Conservation (phyloP, 2,888 invertebrate species). For the Pheosia tremula region DNA sequence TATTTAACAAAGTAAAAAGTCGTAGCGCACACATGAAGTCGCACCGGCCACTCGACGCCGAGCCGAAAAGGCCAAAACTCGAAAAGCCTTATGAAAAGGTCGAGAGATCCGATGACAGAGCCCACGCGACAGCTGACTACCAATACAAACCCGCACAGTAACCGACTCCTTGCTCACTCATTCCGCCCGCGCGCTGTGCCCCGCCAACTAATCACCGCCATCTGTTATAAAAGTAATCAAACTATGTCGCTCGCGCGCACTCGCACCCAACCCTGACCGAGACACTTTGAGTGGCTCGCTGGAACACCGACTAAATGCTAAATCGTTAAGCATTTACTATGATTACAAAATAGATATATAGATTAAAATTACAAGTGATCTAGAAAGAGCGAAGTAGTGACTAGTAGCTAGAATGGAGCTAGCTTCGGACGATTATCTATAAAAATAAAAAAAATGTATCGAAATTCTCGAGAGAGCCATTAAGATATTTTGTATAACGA, state of each 20-base stretch:
- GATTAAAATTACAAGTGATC: slow-evolving; percentile 62
- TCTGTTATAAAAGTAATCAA: slow-evolving; percentile 19
- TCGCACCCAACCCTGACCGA: slow-evolving; percentile 35
- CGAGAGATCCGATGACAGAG: slow-evolving; percentile 78
- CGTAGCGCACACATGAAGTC: slow-evolving; percentile 99
- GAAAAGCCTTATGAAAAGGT: slow-evolving; percentile 85
- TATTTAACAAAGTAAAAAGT: slow-evolving; percentile 99
- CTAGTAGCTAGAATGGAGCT: slow-evolving; percentile 67
- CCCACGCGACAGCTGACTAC: slow-evolving; percentile 71
- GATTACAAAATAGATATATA: slow-evolving; percentile 52
- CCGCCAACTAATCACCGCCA: slow-evolving; percentile 35
- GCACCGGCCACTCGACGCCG: slow-evolving; percentile 95
- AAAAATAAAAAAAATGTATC: slow-evolving; percentile 50
- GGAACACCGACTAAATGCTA: slow-evolving; percentile 61
- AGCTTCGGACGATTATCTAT: slow-evolving; percentile 55
- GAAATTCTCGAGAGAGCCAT: slow-evolving; percentile 67
- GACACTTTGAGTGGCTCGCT: slow-evolving; percentile 40
- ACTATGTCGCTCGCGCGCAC: slow-evolving; percentile 28
- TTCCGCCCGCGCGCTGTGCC: slow-evolving; percentile 42
- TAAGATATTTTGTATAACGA: slow-evolving; percentile 82
- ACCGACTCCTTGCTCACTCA: slow-evolving; percentile 58
- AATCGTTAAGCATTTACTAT: slow-evolving; percentile 73
- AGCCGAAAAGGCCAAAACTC: slow-evolving; percentile 87
- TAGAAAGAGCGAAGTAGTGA: slow-evolving; percentile 64
- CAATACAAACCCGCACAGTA: slow-evolving; percentile 72